Percentiles rank a stretch among this genome's conserved stretches.
These are phyloP conservation scores for Atrichornis clamosus DNA, from an alignment of 2,113 vertebrate genomes.

Conservation along the genomic window DNA sequence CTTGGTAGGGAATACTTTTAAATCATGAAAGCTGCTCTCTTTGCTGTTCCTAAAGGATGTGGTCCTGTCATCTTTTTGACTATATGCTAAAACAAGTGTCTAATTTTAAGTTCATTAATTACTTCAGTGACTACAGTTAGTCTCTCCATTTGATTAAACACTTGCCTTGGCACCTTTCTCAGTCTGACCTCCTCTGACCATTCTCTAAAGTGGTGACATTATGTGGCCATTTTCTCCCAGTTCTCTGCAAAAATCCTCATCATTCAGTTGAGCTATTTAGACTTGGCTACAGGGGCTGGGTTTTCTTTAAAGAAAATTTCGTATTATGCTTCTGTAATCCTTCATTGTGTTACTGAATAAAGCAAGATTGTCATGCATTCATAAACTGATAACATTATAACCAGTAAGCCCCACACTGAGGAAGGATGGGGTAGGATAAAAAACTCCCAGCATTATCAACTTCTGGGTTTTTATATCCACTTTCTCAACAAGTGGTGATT, in stretches of 20 bases:
- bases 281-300: not conserved
- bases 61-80: not conserved
- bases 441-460: not conserved
- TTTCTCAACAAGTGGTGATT: not conserved
- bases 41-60: not conserved
- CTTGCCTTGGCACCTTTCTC: not conserved
- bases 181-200: not conserved
- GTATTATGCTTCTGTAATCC: not conserved
- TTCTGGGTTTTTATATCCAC: not conserved
- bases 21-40: not conserved
- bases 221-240: not conserved
- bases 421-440: not conserved
- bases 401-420: not conserved
- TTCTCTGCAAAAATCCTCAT: not conserved
- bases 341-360: not conserved
- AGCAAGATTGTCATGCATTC: not conserved
- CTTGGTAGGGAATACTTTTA: not conserved
- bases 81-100: not conserved
- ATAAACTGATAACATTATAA: not conserved
- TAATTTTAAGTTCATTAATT: not conserved
- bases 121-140: not conserved
- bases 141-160: not conserved
- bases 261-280: not conserved
- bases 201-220: not conserved
- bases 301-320: not conserved